A percentile compares a stretch with the other conserved stretches of the same genome.
Conservation (phyloP, 64 coral and sea anemone species). For the Actinia tenebrosa region DNA sequence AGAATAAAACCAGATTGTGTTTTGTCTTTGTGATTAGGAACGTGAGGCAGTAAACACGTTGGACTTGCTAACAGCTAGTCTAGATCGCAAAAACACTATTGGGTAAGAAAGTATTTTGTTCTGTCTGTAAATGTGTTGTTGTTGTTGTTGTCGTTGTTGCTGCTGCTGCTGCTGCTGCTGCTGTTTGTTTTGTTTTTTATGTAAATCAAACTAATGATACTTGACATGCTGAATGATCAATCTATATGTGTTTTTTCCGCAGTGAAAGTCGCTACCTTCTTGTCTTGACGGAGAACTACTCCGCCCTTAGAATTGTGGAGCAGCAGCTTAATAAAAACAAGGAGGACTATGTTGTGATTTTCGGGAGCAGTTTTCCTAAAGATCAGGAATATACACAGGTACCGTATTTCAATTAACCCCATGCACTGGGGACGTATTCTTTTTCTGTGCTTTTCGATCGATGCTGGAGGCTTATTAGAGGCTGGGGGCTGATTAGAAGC, state of each 20-base stretch:
- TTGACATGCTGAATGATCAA: background rate
- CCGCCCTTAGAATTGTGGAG: constrained; percentile 42
- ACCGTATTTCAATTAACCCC: background rate
- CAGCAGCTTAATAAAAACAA: constrained; percentile 26
- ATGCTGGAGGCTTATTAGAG: no score
- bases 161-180: no score
- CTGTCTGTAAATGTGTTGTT: background rate
- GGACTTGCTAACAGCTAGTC: constrained; percentile 12
- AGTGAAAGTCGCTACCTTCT: constrained; percentile 52
- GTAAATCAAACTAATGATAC: background rate
- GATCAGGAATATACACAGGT: constrained; percentile 68
- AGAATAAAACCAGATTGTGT: no score
- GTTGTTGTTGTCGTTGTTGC: background rate
- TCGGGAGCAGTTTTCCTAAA: constrained; percentile 61
- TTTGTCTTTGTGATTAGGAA: background rate
- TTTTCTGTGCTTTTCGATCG: no score
- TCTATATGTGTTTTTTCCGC: background rate
- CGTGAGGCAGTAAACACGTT: background rate
- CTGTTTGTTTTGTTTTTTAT: no score
- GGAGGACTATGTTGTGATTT: constrained; percentile 45
- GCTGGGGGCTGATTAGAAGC: no score
- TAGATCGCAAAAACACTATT: constrained; percentile 15
- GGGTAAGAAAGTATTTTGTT: background rate
- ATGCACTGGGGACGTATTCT: no score
- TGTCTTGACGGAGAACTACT: constrained; percentile 56